Base-by-base conservation (phyloP, 2,113 vertebrate genomes). In the Myotis lucifugus region DNA sequence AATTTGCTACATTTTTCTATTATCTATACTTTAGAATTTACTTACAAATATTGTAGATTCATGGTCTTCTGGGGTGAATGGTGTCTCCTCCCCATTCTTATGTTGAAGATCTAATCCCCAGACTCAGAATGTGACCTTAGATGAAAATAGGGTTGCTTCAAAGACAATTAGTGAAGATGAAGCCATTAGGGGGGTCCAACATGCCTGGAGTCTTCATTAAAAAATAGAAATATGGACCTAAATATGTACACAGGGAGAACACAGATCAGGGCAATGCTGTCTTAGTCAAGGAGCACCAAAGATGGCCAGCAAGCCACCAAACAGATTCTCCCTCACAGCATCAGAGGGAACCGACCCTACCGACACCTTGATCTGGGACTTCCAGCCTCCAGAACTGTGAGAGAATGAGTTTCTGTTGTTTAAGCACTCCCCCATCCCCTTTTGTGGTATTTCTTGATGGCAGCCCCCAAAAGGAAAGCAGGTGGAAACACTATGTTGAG, bases 211-310 rank as follows among this genome's bases (percentile, higher is more conserved):
- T 32, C 73, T 50, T 86, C 76, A 48, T 32, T 21, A 32, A 78
- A 61, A 37, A 83, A 29, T 40, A 40, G 18, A 50, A 25, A 6
- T 66, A 42, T 82, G 59, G 29, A 48, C 48, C 10, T 6, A 59
- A 64, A n/a, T 21, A 21, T 15, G 4, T 3, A 13, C 4, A 2
- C 0, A 23, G 54, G 21, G 5, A 77, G 48, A 91, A 82, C 29
- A 34, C 6, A 29, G 56, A 27, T 6, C 0, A 10, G 48, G 34
- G 42, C 0, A 1, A 7, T 18, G 50, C 17, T 4, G 5, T 6
- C n/a, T 78, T 40, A 34, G 34, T 23, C 25, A 34, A 34, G 48
- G 34, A 25, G 18, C 0, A 6, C 13, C 13, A 27, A 19, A 32
- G n/a, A 42, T 18, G 8, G 34, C 18, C 70, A 32, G 37, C 18